A percentile compares a stretch with the other conserved stretches of the same genome.
These are phyloP conservation scores for Petrocephalus schoutedeni DNA, from an alignment of 2,797 vertebrate genomes.

Conservation along the genomic window DNA sequence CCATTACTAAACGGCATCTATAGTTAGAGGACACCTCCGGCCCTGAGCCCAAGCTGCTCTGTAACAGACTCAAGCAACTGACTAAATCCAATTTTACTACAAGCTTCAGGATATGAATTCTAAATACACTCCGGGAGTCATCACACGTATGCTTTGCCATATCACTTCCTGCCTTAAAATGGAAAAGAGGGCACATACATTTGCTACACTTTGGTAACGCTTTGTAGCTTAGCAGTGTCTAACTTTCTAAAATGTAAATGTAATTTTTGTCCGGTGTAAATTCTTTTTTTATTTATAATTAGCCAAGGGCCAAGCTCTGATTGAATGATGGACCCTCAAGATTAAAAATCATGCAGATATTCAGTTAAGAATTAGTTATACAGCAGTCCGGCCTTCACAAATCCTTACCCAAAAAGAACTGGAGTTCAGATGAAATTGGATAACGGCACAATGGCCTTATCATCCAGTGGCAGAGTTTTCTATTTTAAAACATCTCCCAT, in stretches of 20 bases:
- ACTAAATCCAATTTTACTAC: background rate
- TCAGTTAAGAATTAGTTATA: background rate
- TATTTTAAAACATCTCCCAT: slow-evolving; percentile 14
- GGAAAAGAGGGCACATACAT: background rate
- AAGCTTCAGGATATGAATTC: background rate
- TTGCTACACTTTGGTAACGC: background rate
- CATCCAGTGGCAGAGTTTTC: background rate
- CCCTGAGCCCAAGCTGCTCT: background rate
- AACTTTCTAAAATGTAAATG: background rate
- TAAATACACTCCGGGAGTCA: background rate
- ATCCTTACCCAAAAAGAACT: background rate
- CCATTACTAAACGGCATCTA: background rate
- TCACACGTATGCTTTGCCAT: background rate
- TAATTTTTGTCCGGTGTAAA: background rate
- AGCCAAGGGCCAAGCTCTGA: background rate
- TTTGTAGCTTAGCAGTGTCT: background rate
- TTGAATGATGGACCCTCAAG: background rate
- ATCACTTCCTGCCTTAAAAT: background rate
- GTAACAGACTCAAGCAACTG: background rate
- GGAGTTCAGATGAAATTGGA: background rate
- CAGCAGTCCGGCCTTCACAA: background rate
- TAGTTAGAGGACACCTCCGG: slow-evolving; percentile 43
- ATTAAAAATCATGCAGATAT: background rate
- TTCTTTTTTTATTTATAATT: background rate
- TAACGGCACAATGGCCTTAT: slow-evolving; percentile 8